Conservation (phyloP, 2,113 vertebrate genomes). For the Triplophysa rosa region DNA sequence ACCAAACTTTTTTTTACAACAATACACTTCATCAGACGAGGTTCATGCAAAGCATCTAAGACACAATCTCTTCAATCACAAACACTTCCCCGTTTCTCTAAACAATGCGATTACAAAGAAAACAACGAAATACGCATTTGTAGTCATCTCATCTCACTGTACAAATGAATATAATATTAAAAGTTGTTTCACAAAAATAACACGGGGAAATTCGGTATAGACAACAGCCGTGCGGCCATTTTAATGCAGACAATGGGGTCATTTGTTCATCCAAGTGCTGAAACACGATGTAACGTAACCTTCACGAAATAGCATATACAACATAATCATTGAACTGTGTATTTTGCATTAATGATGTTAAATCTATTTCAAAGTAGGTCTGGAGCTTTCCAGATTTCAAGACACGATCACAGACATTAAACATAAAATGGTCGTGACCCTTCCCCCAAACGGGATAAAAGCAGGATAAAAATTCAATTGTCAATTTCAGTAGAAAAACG, state of each 20-base stretch:
- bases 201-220: neutral
- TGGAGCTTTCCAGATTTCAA: neutral
- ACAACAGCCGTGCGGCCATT: conserved; percentile 24
- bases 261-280: neutral
- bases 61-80: too few relatives aligned
- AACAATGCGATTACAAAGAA: too few relatives aligned
- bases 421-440: conserved; percentile 28
- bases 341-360: neutral
- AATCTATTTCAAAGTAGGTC: neutral
- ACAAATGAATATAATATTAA: neutral
- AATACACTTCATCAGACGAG: too few relatives aligned
- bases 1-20: too few relatives aligned
- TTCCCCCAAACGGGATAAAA: conserved; percentile 6
- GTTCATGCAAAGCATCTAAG: too few relatives aligned
- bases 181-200: too few relatives aligned
- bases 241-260: conserved; percentile 14
- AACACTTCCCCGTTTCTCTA: too few relatives aligned
- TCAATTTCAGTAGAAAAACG: neutral
- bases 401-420: neutral
- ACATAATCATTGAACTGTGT: too few relatives aligned
- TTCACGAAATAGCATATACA: too few relatives aligned
- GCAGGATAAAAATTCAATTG: rapidly evolving
- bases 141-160: too few relatives aligned
- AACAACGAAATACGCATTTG: neutral
- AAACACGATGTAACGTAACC: neutral